A percentile compares a stretch with the other conserved stretches of the same genome.
phyloP scores from a whole-genome alignment of 2,113 vertebrate species.

The Phylloscopus trochiloides region DNA sequence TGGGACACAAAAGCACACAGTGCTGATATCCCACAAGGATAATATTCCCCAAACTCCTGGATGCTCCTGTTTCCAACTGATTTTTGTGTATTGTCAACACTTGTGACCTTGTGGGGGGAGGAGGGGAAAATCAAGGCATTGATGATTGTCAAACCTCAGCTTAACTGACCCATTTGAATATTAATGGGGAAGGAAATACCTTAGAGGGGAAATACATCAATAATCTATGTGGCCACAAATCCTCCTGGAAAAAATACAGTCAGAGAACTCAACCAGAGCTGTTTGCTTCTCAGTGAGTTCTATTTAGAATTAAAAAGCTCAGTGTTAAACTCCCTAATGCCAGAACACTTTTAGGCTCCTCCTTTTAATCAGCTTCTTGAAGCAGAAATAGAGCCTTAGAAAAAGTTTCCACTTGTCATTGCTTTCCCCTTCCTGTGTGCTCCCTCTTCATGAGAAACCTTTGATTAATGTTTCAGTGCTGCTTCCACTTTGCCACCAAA shows the following conservation, averaged over 20 bases:
- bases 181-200: not conserved
- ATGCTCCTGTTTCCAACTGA: not conserved
- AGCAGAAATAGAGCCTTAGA: not conserved
- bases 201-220: not conserved
- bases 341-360: not conserved
- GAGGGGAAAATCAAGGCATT: not conserved
- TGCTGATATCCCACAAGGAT: not conserved
- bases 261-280: not conserved
- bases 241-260: not conserved
- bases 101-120: not conserved
- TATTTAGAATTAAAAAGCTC: not conserved
- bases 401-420: not conserved
- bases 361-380: not conserved
- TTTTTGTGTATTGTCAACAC: not conserved
- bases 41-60: not conserved
- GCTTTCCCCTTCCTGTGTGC: not conserved
- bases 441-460: not conserved
- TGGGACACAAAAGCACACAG: not conserved
- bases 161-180: not conserved
- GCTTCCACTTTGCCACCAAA: not conserved
- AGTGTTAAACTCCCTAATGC: not conserved
- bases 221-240: not conserved
- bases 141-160: not conserved
- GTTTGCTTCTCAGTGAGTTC: not conserved
- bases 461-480: not conserved